Percentiles rank a stretch among this genome's conserved stretches.
phyloP scores from a whole-genome alignment of 1,140 invertebrate species.

The Batillaria attramentaria region DNA sequence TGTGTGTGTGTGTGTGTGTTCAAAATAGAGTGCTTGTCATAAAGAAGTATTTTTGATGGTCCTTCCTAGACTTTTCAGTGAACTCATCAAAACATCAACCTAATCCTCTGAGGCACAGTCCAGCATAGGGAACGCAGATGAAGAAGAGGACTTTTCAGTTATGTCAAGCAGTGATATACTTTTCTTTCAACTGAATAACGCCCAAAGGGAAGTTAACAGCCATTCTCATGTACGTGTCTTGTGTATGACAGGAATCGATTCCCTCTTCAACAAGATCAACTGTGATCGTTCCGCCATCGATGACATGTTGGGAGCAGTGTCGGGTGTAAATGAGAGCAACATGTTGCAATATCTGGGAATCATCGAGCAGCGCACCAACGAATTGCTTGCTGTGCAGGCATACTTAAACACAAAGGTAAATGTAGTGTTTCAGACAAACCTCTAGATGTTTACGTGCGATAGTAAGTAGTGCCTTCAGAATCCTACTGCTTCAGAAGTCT shows the following conservation, averaged over 20 bases:
- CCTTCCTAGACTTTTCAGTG: too few relatives aligned
- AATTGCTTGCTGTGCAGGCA: constrained; percentile 67
- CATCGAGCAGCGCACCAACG: constrained; percentile 72
- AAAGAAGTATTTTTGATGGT: too few relatives aligned
- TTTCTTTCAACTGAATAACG: too few relatives aligned
- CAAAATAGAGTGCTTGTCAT: neutral
- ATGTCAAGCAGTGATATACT: too few relatives aligned
- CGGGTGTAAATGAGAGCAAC: constrained; percentile 69
- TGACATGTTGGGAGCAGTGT: constrained; percentile 69
- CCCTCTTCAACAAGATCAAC: constrained; percentile 70
- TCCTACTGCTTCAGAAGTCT: neutral
- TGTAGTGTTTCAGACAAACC: neutral
- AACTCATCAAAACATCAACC: too few relatives aligned
- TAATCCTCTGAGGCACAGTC: too few relatives aligned
- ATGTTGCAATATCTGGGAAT: constrained; percentile 72
- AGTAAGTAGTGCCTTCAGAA: neutral
- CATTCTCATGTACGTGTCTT: too few relatives aligned
- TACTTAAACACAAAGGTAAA: constrained; percentile 66
- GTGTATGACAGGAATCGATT: constrained; percentile 66
- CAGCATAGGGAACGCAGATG: too few relatives aligned
- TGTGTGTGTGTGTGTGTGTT: neutral
- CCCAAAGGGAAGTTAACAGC: too few relatives aligned
- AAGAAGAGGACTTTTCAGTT: too few relatives aligned
- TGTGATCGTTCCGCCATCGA: constrained; percentile 70
- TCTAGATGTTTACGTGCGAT: too few relatives aligned